phyloP scores from a whole-genome alignment of 2,888 invertebrate genomes.

The Amphiduros pacificus region DNA sequence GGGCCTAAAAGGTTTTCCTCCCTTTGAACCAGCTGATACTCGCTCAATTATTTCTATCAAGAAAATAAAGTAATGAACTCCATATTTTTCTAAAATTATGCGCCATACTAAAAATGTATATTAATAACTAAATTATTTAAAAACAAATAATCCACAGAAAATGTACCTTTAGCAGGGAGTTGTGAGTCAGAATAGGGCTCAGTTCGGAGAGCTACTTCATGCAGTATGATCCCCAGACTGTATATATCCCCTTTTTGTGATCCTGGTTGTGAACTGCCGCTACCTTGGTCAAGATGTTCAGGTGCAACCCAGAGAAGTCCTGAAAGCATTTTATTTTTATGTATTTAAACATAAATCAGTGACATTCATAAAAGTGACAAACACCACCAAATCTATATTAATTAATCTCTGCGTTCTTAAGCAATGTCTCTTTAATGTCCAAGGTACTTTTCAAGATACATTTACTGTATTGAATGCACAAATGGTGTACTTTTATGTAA shows the following conservation, averaged over 20 bases:
- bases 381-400: no score
- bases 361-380: no score
- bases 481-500: no score
- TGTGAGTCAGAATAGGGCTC: slow-evolving; percentile 29
- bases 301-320: slow-evolving; percentile 48
- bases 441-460: no score
- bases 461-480: no score
- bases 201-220: slow-evolving; percentile 36
- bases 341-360: neutral
- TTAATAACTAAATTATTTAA: neutral
- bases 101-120: neutral
- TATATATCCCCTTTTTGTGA: slow-evolving; percentile 38
- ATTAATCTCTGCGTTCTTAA: no score
- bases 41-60: slow-evolving; percentile 6
- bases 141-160: no score
- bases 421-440: no score
- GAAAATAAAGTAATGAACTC: neutral
- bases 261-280: no score
- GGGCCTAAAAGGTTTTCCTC: neutral
- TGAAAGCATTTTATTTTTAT: slow-evolving; percentile 24
- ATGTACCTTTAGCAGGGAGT: slow-evolving; percentile 1
- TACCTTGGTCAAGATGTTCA: slow-evolving; percentile 38
- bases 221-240: slow-evolving; percentile 40
- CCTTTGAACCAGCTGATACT: neutral
- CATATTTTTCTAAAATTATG: neutral